phyloP scores from a whole-genome alignment of 2,113 vertebrate genomes.

The Spilogale gracilis region DNA sequence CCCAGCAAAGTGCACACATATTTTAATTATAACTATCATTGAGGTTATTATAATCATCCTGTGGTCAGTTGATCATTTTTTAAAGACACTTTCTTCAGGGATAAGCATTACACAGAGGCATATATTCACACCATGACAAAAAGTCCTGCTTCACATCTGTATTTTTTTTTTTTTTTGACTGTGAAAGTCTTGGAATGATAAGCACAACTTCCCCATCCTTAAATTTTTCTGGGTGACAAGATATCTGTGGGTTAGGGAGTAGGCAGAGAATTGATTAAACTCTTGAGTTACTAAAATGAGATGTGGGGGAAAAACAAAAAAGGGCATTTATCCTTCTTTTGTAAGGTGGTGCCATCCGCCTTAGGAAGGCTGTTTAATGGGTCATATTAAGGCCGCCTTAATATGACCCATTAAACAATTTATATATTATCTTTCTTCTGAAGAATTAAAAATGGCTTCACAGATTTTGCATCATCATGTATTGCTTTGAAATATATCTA shows the following conservation, averaged over 20 bases:
- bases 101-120: neutral
- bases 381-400: no score
- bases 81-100: neutral
- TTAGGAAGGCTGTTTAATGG: neutral
- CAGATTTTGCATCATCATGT: neutral
- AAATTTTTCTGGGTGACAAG: neutral
- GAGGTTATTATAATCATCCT: neutral
- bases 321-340: neutral
- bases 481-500: neutral
- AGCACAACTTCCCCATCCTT: neutral
- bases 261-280: neutral
- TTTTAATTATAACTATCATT: neutral
- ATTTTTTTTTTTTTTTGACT: neutral
- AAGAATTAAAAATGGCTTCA: constrained; percentile 41
- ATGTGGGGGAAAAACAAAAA: neutral
- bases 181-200: neutral
- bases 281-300: constrained; percentile 3
- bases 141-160: neutral
- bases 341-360: no score
- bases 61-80: neutral
- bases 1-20: neutral
- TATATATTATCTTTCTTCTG: neutral
- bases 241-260: neutral
- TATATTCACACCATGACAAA: neutral
- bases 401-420: neutral